Base-by-base conservation (phyloP, 2,797 vertebrate species). In the Apogon hyalosoma region DNA sequence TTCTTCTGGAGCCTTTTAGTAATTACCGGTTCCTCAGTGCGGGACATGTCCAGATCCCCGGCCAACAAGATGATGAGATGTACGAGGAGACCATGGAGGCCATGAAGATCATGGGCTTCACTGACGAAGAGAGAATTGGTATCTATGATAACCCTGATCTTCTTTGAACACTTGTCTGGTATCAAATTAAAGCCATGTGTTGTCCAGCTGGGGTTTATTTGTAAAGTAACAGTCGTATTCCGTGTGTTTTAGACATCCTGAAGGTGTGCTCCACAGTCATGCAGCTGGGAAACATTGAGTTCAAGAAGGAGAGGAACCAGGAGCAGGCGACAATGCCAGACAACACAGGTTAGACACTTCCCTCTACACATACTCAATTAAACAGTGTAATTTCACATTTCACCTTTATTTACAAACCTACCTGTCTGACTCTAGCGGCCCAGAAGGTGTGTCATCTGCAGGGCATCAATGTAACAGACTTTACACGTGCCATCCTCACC, bases 281-380 rank as follows among this genome's bases (percentile, higher is more conserved):
- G 56, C 97, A 99, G 63, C 93, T 99, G 38, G 98, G 98, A 48
- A 99, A 99, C 63, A 98, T 99, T 11, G 94, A 96, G 85, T 99
- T 98, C 92, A 99, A 98, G 90, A 98, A 97, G 77, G 98, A 99
- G 83, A 96, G 97, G 80, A 99, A 97, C 82, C 98, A 98, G 50
- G 97, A 98, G 76, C 97, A 99, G 86, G 98, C 98, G 1, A 98
- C 97, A 45, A 98, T 99, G 98, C 98, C 97, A 0, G 98, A 99
- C 41, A 97, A 98, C 82, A 99, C 98, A 28, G 97, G 98, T 99
- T 81, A 84, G 87, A 88, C 11, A 15, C 33, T 8, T 36, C 9
- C 5, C 11, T 43, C 7, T 33, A 13, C 16, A 12, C 11, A 14
- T 15, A 7, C 11, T n/a, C 1, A 19, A 38, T 24, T 0, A n/a